Base-by-base conservation (phyloP, 2,113 vertebrate species). In the Anthoscopus minutus region DNA sequence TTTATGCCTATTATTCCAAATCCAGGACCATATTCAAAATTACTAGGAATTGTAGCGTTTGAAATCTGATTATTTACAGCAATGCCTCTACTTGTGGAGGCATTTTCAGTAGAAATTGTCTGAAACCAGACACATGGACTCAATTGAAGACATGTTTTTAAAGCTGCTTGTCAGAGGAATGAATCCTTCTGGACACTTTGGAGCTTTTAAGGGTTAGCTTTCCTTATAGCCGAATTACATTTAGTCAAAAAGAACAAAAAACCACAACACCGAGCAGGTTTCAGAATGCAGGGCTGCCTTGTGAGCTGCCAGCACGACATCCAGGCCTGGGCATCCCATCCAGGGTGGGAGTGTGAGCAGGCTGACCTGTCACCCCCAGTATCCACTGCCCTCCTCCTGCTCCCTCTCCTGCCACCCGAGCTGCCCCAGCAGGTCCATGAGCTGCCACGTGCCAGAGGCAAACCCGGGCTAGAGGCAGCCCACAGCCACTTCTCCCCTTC, bases 1-100 rank as follows among this genome's bases (percentile, higher is more conserved):
- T 94, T 90, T 84, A 84, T 86, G 82, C 86, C 82, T 94, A 79
- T 86, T 95, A 88, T 88, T 93, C 53, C 88, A 92, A 88, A 81
- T 92, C 64, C 82, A 95, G 40, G 80, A 81, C 88, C 88, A 78
- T 71, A 95, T 95, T 94, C 77, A 88, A 92, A 90, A 86, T 38
- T 65, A 93, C 79, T 93, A 86, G 60, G 65, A 97, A 64, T 69
- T 86, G 65, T 61, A 95, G 69, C 11, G 1, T 93, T 92, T 92
- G 88, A 94, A 95, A 94, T 92, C 31, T 83, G 76, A 92, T 95
- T 96, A 96, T 96, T 96, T 96, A 95, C 88, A 90, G 88, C 88
- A 88, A 95, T 84, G 89, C 53, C 72, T 94, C 79, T 71, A 67
- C 74, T 89, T 81, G 74, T 60, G 79, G 85, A 94, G 86, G 90